Conservation (phyloP, 2,888 invertebrate species). For the Drosophila bunnanda region DNA sequence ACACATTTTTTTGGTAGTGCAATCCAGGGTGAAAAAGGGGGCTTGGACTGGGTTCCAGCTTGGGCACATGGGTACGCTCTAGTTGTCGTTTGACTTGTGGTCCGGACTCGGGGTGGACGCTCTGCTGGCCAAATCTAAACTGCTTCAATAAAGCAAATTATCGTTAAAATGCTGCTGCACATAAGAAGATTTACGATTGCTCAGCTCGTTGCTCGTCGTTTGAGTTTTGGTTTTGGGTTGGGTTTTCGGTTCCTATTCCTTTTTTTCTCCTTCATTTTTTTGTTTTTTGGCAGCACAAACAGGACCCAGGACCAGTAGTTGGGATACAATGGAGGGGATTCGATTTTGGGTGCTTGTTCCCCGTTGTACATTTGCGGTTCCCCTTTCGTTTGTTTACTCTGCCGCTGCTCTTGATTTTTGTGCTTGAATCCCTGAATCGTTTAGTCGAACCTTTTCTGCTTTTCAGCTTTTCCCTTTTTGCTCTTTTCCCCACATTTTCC, state of each 20-base stretch:
- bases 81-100: conserved; percentile 71
- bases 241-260: conserved; percentile 7
- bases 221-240: conserved; percentile 42
- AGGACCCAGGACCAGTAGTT: conserved; percentile 20
- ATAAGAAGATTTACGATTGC: conserved; percentile 82
- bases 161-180: conserved; percentile 80
- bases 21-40: background rate
- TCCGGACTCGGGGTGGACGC: conserved; percentile 43
- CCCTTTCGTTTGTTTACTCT: conserved; percentile 51
- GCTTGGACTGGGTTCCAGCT: conserved; percentile 4
- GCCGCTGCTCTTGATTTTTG: conserved; percentile 68
- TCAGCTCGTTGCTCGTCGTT: conserved; percentile 64
- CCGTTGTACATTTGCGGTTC: conserved; percentile 64
- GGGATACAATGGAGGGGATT: conserved; percentile 38
- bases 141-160: conserved; percentile 80
- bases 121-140: conserved; percentile 76
- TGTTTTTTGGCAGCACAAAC: conserved; percentile 43
- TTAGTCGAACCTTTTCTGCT: conserved; percentile 58
- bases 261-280: background rate
- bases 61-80: conserved; percentile 48
- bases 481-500: conserved; percentile 20
- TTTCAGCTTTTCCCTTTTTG: conserved; percentile 45
- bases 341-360: conserved; percentile 48
- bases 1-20: conserved; percentile 10
- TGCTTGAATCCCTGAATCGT: conserved; percentile 59